phyloP scores from a whole-genome alignment of 2,888 invertebrate species.

The Heliconius cydno region DNA sequence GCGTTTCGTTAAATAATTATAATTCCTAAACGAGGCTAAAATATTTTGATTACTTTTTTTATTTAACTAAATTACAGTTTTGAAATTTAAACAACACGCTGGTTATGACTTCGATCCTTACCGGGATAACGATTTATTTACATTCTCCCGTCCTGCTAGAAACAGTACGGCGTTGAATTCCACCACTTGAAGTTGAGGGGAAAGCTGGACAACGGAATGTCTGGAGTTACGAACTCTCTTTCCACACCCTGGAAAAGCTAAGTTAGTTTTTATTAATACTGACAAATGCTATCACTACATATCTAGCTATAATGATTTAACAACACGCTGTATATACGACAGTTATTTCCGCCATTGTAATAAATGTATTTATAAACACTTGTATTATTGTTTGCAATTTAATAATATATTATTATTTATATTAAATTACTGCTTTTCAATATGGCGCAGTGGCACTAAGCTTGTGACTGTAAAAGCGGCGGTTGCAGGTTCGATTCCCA shows the following conservation, averaged over 20 bases:
- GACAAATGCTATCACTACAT: background rate
- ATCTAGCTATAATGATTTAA: background rate
- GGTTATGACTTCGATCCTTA: too few relatives aligned
- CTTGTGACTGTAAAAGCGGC: too few relatives aligned
- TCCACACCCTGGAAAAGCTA: background rate
- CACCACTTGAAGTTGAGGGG: background rate
- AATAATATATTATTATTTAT: constrained; percentile 8
- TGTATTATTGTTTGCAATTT: constrained; percentile 4
- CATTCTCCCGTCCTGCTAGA: too few relatives aligned
- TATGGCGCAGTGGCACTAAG: too few relatives aligned
- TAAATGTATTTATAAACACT: constrained; percentile 13
- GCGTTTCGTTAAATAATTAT: too few relatives aligned
- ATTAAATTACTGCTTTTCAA: constrained; percentile 5
- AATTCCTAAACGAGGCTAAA: too few relatives aligned
- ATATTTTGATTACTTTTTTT: too few relatives aligned
- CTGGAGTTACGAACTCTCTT: background rate
- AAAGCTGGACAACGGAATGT: background rate
- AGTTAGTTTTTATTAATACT: background rate
- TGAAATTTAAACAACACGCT: too few relatives aligned
- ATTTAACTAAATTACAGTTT: too few relatives aligned
- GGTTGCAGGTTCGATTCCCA: too few relatives aligned
- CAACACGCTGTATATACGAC: background rate
- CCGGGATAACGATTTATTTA: too few relatives aligned
- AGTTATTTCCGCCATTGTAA: background rate
- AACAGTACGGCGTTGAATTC: background rate